These are phyloP conservation scores for Oreochromis grahami DNA, from an alignment of 2,797 vertebrate genomes.

Conservation along the genomic window DNA sequence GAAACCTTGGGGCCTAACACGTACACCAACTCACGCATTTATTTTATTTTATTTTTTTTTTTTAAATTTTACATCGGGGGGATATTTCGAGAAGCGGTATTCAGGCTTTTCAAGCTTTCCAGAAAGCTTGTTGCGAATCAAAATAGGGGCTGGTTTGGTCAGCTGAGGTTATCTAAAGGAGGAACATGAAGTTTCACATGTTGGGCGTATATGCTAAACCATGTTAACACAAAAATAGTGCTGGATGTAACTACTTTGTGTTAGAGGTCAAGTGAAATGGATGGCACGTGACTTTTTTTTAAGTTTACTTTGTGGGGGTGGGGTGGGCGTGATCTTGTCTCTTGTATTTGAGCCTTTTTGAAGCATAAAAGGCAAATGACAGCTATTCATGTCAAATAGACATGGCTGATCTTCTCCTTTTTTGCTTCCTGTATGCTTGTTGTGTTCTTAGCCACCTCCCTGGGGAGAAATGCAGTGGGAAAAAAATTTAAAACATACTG, in stretches of 20 bases:
- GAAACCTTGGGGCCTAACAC: neutral
- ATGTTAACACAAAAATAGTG: neutral
- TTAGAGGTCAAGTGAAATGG: neutral
- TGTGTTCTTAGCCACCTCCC: neutral
- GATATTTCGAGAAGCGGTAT: slow-evolving; percentile 7
- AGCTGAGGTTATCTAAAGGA: neutral
- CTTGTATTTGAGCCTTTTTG: neutral
- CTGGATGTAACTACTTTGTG: neutral
- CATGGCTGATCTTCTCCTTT: neutral
- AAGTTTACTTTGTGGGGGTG: neutral
- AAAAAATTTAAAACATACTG: neutral
- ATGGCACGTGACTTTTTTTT: neutral
- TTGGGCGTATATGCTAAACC: neutral
- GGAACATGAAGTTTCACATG: neutral
- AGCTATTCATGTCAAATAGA: neutral
- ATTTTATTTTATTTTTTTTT: neutral
- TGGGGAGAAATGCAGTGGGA: neutral
- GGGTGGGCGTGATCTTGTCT: neutral
- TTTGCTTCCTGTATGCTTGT: slow-evolving; percentile 27
- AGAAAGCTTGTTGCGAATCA: neutral
- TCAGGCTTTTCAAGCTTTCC: slow-evolving; percentile 2
- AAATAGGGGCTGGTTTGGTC: neutral
- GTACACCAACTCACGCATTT: neutral
- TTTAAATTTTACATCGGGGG: neutral
- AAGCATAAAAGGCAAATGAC: neutral